These are phyloP conservation scores for Drosophila austrosaltans DNA, from an alignment of 2,888 invertebrate genomes.

Conservation along the genomic window DNA sequence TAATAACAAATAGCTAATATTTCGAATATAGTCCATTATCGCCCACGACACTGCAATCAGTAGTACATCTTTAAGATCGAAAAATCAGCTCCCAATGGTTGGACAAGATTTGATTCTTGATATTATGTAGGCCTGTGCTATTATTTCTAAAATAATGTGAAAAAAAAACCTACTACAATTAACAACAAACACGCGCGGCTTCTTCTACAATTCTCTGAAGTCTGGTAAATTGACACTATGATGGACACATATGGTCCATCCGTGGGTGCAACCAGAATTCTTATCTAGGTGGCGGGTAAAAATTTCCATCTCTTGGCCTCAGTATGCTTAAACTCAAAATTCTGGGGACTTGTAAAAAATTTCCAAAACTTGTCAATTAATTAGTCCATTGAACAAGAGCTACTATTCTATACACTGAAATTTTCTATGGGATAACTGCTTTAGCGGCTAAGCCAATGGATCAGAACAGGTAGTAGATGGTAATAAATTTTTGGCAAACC, in stretches of 20 bases:
- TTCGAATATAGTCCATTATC: too few relatives aligned
- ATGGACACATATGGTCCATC: slow-evolving; percentile 8
- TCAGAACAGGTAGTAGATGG: not conserved
- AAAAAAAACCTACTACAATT: slow-evolving; percentile 25
- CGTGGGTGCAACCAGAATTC: not conserved
- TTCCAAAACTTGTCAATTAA: not conserved
- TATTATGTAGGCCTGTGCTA: slow-evolving; percentile 2
- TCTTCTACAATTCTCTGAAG: slow-evolving; percentile 10
- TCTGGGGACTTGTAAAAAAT: too few relatives aligned
- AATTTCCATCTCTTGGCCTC: not conserved
- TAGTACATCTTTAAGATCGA: not conserved
- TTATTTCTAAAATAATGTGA: slow-evolving; percentile 15
- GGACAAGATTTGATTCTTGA: not conserved
- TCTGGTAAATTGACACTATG: slow-evolving; percentile 52
- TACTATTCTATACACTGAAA: slow-evolving; percentile 7
- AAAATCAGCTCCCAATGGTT: not conserved
- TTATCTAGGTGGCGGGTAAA: slow-evolving; percentile 3
- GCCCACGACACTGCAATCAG: not conserved
- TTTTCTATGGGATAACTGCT: slow-evolving; percentile 5
- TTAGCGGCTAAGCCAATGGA: not conserved
- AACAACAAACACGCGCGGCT: slow-evolving; percentile 14
- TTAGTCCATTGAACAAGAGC: not conserved
- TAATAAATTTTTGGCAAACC: slow-evolving; percentile 11
- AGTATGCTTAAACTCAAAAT: not conserved
- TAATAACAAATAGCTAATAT: too few relatives aligned